Evolutionary conservation across 2,888 invertebrate genomes (phyloP).

Genomic region (Apodemia mormo): DNA sequence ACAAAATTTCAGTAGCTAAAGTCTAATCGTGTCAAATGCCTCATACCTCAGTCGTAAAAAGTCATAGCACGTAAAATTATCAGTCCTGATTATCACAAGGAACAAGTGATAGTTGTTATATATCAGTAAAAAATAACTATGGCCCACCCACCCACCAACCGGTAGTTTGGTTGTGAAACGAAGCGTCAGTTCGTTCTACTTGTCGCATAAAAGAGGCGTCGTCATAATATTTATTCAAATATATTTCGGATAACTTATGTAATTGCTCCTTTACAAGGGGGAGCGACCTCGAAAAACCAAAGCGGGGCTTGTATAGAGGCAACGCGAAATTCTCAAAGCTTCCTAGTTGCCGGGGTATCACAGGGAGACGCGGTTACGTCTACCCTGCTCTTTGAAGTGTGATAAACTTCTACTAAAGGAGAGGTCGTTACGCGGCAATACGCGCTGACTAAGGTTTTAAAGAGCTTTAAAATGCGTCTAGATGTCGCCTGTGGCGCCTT

Average conservation of each 20-base stretch:
- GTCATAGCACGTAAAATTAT: too few relatives aligned
- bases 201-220: neutral
- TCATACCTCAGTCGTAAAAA: too few relatives aligned
- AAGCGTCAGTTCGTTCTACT: too few relatives aligned
- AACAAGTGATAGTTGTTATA: too few relatives aligned
- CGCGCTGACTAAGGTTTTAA: conserved; percentile 28
- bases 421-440: conserved; percentile 33
- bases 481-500: conserved; percentile 25
- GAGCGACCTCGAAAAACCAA: conserved; percentile 76
- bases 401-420: conserved; percentile 62
- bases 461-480: conserved; percentile 26
- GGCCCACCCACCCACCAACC: too few relatives aligned
- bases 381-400: conserved; percentile 73
- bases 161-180: too few relatives aligned
- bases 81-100: too few relatives aligned
- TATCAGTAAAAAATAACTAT: too few relatives aligned
- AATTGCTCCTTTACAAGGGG: conserved; percentile 41
- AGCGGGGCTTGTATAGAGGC: conserved; percentile 68
- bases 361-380: conserved; percentile 67
- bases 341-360: conserved; percentile 64
- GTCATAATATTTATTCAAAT: neutral
- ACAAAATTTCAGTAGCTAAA: too few relatives aligned
- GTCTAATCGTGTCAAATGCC: too few relatives aligned
- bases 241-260: neutral
- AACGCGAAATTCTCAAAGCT: conserved; percentile 77